Conservation (phyloP, 2,888 invertebrate species). For the Lutraria lutraria region DNA sequence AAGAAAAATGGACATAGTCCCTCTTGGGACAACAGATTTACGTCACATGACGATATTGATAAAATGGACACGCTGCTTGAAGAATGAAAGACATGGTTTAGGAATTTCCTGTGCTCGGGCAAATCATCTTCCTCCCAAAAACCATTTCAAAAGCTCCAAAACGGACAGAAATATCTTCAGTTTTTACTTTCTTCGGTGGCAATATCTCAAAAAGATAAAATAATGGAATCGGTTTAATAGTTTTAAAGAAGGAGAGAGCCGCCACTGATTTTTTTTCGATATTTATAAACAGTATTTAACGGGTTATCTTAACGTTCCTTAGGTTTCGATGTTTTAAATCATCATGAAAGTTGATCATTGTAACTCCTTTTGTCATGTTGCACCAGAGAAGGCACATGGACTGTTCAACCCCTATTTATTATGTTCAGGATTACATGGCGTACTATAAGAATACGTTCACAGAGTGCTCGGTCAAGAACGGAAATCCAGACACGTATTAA, state of each 20-base stretch:
- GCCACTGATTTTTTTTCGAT: too few relatives aligned
- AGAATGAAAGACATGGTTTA: not conserved
- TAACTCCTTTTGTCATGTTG: too few relatives aligned
- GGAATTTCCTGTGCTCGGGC: not conserved
- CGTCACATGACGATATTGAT: not conserved
- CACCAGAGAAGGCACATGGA: too few relatives aligned
- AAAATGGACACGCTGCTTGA: conserved; percentile 1
- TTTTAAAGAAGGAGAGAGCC: not conserved
- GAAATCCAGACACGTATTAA: too few relatives aligned
- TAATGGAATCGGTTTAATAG: not conserved
- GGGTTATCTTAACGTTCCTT: too few relatives aligned
- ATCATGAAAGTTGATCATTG: too few relatives aligned
- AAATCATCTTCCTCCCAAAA: not conserved
- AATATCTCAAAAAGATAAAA: not conserved
- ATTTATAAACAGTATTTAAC: too few relatives aligned
- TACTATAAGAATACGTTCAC: too few relatives aligned
- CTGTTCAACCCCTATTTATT: too few relatives aligned
- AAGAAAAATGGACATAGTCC: not conserved
- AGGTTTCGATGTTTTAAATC: too few relatives aligned
- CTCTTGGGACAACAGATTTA: not conserved
- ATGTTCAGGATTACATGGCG: too few relatives aligned
- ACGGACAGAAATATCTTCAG: not conserved
- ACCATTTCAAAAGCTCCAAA: not conserved
- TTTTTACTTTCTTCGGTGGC: not conserved
- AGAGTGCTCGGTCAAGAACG: too few relatives aligned